Percentiles rank a stretch among this genome's conserved stretches.
Evolutionary conservation across 2,113 vertebrate genomes (phyloP).

Genomic region (Eleginops maclovinus): DNA sequence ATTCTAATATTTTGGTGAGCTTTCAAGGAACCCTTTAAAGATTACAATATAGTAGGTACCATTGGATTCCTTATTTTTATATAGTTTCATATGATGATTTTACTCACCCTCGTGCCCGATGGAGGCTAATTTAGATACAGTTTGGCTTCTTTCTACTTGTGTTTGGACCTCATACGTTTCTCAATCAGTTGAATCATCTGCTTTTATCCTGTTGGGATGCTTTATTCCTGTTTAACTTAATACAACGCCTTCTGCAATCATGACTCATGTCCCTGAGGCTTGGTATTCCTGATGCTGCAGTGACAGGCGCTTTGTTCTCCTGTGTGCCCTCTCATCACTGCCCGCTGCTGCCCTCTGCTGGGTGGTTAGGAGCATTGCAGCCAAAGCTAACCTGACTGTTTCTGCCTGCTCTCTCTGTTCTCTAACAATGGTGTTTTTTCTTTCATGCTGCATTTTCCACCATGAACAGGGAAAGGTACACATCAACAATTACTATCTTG

Average conservation of each 20-base stretch:
- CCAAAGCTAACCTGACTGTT: not conserved
- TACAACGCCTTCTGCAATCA: not conserved
- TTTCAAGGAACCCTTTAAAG: too few relatives aligned
- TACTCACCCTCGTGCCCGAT: too few relatives aligned
- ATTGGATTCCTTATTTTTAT: too few relatives aligned
- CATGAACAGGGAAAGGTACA: constrained; percentile 88
- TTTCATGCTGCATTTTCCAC: constrained; percentile 77
- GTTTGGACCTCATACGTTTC: not conserved
- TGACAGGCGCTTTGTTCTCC: too few relatives aligned
- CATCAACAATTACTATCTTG: constrained; percentile 27
- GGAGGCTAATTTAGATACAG: not conserved
- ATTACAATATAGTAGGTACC: too few relatives aligned
- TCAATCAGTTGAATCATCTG: not conserved
- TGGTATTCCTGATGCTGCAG: not conserved
- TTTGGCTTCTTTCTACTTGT: not conserved
- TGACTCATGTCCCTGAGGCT: constrained; percentile 27
- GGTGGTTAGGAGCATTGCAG: constrained; percentile 30
- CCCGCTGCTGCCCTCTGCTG: constrained; percentile 72
- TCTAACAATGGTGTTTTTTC: constrained; percentile 63
- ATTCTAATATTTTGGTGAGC: too few relatives aligned
- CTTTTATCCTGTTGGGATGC: not conserved
- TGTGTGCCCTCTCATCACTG: not conserved
- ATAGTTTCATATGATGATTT: too few relatives aligned
- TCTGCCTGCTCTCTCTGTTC: not conserved
- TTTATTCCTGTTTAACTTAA: constrained; percentile 10